Base-by-base conservation (phyloP, 2,888 invertebrate genomes). In the Chesias legatella region DNA sequence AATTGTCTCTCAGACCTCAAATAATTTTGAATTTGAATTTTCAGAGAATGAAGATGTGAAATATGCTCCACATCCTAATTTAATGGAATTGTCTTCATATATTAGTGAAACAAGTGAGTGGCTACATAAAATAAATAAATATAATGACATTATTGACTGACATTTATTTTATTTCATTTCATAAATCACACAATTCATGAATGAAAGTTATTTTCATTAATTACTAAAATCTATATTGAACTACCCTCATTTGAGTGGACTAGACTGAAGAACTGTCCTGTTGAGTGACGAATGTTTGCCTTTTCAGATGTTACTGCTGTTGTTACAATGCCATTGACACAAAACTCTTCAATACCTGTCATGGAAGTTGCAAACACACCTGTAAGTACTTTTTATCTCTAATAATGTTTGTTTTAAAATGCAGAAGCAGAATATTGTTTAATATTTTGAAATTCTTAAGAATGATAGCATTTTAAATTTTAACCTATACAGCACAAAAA, bases 61-160 rank as follows among this genome's bases (percentile, higher is more conserved):
- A 57, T 86, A 76, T 63, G 63, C 77, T 33, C 63, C 81, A 41
- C 84, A 85, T 57, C 73, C 83, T 43, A 85, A 82, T 60, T 50
- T 88, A 54, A 85, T 86, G 85, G 88, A 88, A 55, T 55, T 86
- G 22, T 83, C 85, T 40, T 86, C 88, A 30, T 86, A 80, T 45
- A 86, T 88, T 66, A 86, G 83, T 74, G 86, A 86, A 80, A 67
- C 84, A 63, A 86, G 88, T 88, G 60, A 78, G 88, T 75, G 48
- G n/a, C n/a, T n/a, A n/a, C n/a, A n/a, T n/a, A n/a, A n/a, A n/a
- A n/a, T n/a, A n/a, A n/a, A n/a, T n/a, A n/a, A 17, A 17, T 2
- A 17, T 2, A 17, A 17, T 17, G 5, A 17, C 13, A 17, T 17
- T 17, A 17, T 17, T 17, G n/a, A 17, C 13, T 17, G 5, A 17